Evolutionary conservation across 2,797 vertebrate genomes (phyloP).

Genomic region (Enteromius fasciolatus): DNA sequence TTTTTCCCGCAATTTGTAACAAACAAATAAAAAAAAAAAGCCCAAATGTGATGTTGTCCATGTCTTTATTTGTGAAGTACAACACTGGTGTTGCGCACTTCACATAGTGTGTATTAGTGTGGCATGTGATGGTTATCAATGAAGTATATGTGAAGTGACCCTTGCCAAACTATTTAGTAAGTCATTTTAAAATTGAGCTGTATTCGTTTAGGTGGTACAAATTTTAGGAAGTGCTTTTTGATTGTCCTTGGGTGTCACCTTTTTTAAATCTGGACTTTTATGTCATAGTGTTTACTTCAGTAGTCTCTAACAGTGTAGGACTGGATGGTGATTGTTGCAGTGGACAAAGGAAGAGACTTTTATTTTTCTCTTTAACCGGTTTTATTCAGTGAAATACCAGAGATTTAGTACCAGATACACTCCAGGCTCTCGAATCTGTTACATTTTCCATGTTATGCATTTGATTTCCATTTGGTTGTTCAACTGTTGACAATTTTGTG

Average conservation of each 20-base stretch:
- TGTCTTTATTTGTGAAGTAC: not conserved
- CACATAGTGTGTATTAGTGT: not conserved
- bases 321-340: not conserved
- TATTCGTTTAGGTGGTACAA: not conserved
- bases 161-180: not conserved
- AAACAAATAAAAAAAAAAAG: conserved; percentile 79
- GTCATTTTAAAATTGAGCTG: not conserved
- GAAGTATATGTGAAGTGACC: not conserved
- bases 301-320: too few relatives aligned
- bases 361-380: not conserved
- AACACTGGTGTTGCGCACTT: too few relatives aligned
- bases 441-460: not conserved
- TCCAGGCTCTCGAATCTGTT: not conserved
- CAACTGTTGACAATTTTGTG: not conserved
- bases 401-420: conserved; percentile 28
- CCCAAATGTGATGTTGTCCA: conserved; percentile 10
- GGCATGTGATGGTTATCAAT: not conserved
- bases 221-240: not conserved
- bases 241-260: not conserved
- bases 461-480: not conserved
- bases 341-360: not conserved
- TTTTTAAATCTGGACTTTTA: not conserved
- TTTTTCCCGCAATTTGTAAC: conserved; percentile 71
- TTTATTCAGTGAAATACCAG: conserved; percentile 75
- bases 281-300: not conserved